Base-by-base conservation (phyloP, 1,140 invertebrate species). In the Maniola jurtina region DNA sequence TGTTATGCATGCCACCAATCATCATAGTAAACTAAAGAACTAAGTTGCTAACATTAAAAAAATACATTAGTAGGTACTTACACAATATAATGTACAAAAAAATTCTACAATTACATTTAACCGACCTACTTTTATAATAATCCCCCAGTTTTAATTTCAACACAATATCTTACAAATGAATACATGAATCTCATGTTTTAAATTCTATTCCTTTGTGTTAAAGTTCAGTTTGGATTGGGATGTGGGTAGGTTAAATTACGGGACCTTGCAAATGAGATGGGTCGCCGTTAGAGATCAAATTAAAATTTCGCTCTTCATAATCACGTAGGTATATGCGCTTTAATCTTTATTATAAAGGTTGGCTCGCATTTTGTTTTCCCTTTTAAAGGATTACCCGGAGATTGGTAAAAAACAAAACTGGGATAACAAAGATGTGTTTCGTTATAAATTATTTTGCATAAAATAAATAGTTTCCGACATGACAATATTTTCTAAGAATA, bases 221-320 rank as follows among this genome's bases (percentile, higher is more conserved):
- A 52, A 9, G 48, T 52, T 25, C 14, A 52, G 2, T 9, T 10
- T 52, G 0, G 48, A 16, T 9, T 25, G 48, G 7, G 6, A 52
- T 9, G 0, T 25, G 1, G 14, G 8, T 25, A 7, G 14, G 8
- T 14, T 1, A 25, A 25, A 15, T 8, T 16, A 7, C 7, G 48
- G 7, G 48, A 15, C 48, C 48, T 52, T 52, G 16, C 48, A 25
- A 52, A 52, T 52, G 48, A 15, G 48, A 52, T 25, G 48, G 48
- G 48, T 15, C 48, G 16, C 48, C 48, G 10, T 52, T 52, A 52
- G 48, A 52, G 14, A 52, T 25, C 48, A 52, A 52, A 52, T 52
- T 15, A 52, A 52, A 52, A 52, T 52, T 52, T 52, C 48, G 48
- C 48, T 52, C 15, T 25, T 25, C 48, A 52, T 52, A 52, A 52